Percentiles rank a stretch among this genome's conserved stretches.
Evolutionary conservation across 2,888 invertebrate genomes (phyloP).

Genomic region (Pilophorus perplexus): DNA sequence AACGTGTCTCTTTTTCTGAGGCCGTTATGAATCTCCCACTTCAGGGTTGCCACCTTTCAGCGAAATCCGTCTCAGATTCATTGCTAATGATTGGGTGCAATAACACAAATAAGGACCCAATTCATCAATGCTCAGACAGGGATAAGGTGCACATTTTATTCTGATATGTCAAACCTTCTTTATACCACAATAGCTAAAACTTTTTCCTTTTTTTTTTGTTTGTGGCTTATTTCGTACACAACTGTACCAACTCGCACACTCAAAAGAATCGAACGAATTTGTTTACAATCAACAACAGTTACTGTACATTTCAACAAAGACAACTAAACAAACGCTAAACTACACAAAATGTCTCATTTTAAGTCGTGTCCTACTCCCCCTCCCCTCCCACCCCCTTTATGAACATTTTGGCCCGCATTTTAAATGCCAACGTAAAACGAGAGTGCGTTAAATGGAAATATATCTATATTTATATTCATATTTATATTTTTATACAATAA

Average conservation of each 20-base stretch:
- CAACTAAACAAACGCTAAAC: too few relatives aligned
- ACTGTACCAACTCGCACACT: slow-evolving; percentile 1
- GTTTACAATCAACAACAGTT: background rate
- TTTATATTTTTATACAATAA: slow-evolving; percentile 38
- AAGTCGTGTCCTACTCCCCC: too few relatives aligned
- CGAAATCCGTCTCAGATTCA: too few relatives aligned
- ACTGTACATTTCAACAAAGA: slow-evolving; percentile 29
- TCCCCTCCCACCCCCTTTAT: too few relatives aligned
- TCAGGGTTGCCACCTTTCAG: too few relatives aligned
- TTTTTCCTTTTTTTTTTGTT: background rate
- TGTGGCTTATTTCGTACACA: background rate
- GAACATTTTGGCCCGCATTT: slow-evolving; percentile 22
- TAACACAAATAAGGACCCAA: slow-evolving; percentile 28
- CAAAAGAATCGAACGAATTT: slow-evolving; percentile 11
- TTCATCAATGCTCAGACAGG: slow-evolving; percentile 34
- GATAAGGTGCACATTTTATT: slow-evolving; percentile 34
- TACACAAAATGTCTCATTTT: too few relatives aligned
- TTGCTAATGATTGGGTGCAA: slow-evolving; percentile 1
- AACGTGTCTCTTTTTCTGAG: too few relatives aligned
- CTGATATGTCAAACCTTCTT: slow-evolving; percentile 32
- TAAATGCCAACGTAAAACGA: slow-evolving; percentile 12
- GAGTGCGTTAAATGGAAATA: slow-evolving; percentile 21
- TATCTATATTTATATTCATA: slow-evolving; percentile 31
- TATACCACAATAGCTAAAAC: background rate
- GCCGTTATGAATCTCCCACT: too few relatives aligned